phyloP scores from a whole-genome alignment of 2,113 vertebrate species.

The Scortum barcoo region DNA sequence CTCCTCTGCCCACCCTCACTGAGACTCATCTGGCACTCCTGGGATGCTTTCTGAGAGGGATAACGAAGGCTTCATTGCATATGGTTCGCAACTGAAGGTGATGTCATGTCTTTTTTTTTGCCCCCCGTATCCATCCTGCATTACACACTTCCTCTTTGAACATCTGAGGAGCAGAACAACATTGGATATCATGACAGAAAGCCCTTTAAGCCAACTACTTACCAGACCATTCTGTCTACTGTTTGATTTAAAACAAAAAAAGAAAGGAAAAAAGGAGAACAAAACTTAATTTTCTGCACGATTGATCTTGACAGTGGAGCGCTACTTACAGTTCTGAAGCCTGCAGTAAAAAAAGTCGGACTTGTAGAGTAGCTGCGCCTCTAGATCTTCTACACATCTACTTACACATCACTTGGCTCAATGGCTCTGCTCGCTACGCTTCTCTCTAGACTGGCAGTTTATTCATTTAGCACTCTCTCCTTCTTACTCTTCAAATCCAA shows the following conservation, averaged over 20 bases:
- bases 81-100: background rate
- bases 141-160: background rate
- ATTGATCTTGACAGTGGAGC: constrained; percentile 39
- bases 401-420: constrained; percentile 8
- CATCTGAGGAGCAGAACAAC: background rate
- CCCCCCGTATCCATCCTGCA: background rate
- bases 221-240: background rate
- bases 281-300: constrained; percentile 60
- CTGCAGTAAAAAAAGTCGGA: constrained; percentile 21
- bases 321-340: constrained; percentile 19
- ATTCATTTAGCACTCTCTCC: background rate
- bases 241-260: too few relatives aligned
- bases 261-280: constrained; percentile 36
- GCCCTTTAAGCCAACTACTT: constrained; percentile 24
- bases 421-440: background rate
- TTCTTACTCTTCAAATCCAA: background rate
- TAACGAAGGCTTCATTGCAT: background rate
- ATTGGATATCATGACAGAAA: constrained; percentile 16
- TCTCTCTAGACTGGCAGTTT: constrained; percentile 6
- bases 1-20: background rate
- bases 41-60: background rate
- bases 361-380: constrained; percentile 2
- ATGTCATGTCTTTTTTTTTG: background rate
- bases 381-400: constrained; percentile 7
- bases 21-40: background rate